phyloP scores from a whole-genome alignment of 2,888 invertebrate genomes.

The Pinctada fucata region DNA sequence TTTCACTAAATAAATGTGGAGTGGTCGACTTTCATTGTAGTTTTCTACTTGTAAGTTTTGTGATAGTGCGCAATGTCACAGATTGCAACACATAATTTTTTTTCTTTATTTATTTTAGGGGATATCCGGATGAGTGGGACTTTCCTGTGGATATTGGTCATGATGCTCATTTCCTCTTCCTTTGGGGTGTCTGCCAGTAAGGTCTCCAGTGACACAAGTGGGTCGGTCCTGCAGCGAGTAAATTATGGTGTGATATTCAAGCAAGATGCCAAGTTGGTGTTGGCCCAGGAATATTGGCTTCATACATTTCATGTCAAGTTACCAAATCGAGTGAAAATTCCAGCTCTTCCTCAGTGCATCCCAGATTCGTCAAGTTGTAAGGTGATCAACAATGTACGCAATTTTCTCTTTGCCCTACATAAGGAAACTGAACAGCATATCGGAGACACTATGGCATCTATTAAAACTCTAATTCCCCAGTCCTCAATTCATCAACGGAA shows the following conservation, averaged over 20 bases:
- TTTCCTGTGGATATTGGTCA: no score
- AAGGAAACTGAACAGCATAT: not conserved
- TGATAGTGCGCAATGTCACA: no score
- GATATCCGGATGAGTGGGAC: no score
- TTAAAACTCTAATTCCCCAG: constrained; percentile 1
- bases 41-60: no score
- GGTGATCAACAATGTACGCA: not conserved
- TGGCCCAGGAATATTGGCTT: constrained; percentile 21
- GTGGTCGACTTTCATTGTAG: no score
- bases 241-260: constrained; percentile 28
- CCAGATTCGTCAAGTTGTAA: not conserved
- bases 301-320: constrained; percentile 13
- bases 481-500: not conserved
- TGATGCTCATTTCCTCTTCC: no score
- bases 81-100: no score
- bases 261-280: not conserved
- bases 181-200: no score
- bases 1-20: no score
- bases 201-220: no score
- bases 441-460: not conserved
- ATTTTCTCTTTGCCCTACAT: constrained; percentile 1
- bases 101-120: no score
- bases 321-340: not conserved
- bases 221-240: constrained; percentile 7
- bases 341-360: not conserved